A percentile compares a stretch with the other conserved stretches of the same genome.
Conservation (phyloP, 1,140 invertebrate species). For the Hesperophylax magnus region DNA sequence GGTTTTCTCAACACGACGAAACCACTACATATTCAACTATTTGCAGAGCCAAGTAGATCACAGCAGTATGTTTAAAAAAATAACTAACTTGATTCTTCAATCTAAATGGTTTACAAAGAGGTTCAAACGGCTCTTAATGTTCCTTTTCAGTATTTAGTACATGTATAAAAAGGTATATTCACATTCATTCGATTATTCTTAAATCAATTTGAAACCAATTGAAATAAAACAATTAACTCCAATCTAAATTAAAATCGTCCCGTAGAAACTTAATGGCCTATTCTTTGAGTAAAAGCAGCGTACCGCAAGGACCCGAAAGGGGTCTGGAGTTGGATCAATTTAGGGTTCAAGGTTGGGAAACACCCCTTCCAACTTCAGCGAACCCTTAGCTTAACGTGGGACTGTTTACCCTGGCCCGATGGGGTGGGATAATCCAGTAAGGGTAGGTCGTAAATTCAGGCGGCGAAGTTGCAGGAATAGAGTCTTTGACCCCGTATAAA, state of each 20-base stretch:
- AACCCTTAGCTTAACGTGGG: neutral
- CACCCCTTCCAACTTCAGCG: neutral
- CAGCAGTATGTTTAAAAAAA: too few species aligned
- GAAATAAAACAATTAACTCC: neutral
- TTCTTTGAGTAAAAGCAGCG: neutral
- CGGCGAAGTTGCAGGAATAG: constrained; percentile 1
- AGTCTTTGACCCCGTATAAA: neutral
- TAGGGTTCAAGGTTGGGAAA: neutral
- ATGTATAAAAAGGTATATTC: too few species aligned
- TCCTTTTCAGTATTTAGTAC: too few species aligned
- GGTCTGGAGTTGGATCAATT: neutral
- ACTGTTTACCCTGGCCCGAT: neutral
- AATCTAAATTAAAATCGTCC: constrained; percentile 9
- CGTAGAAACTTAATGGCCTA: too few species aligned
- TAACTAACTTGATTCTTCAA: too few species aligned
- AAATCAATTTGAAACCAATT: too few species aligned
- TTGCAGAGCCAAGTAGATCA: too few species aligned
- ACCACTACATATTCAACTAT: too few species aligned
- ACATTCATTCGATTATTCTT: too few species aligned
- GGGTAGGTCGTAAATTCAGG: constrained; percentile 8
- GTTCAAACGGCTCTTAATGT: too few species aligned
- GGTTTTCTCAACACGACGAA: too few species aligned
- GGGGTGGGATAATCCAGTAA: neutral
- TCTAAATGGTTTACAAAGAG: too few species aligned
- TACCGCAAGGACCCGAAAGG: neutral